Evolutionary conservation across 2,113 vertebrate species (phyloP), one percentile per base, ranked within the genome.

Genomic region (Pteruthius melanotis): DNA sequence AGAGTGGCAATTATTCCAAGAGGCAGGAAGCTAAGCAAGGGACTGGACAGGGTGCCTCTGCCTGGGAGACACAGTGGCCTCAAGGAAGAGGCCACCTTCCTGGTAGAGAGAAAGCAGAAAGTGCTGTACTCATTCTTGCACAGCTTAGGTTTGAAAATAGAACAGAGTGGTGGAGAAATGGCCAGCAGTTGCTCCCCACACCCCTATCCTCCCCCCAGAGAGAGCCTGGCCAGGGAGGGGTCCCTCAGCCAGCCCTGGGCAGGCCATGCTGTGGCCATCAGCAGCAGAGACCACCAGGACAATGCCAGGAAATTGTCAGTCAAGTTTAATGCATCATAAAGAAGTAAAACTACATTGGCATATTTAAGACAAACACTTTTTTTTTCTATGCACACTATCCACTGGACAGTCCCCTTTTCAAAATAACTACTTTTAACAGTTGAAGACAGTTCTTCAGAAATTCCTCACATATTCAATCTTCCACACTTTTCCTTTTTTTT

Each of bases 321-420:
- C 94, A 74, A 97, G 91, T 98, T 99, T 98, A 99, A 99, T 99
- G 98, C 98, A 97, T 99, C 97, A 95, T 97, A 98, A 98, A 98
- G 98, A 99, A 98, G 98, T 98, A 98, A 98, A 98, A 99, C 99
- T 99, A 99, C 99, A 98, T 98, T 96, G 98, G 98, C 98, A 98
- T 98, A 99, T 98, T 98, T 97, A 99, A 98, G 99, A 99, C 99
- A 98, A 98, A 99, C 98, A 99, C 98, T 98, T 98, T 90, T 90
- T 54, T 96, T 74, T 53, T 17, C 98, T 99, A 99, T 97, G 98
- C 98, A 99, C 98, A 98, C 99, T 98, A 99, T 98, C 98, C 99
- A 98, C 98, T 95, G 98, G 98, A 98, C 98, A 97, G 98, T 97
- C 97, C 97, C 97, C 97, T 97, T 95, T 79, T 94, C 97, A 97